phyloP scores from a whole-genome alignment of 2,888 invertebrate genomes.

The Drosophila paramelanica region DNA sequence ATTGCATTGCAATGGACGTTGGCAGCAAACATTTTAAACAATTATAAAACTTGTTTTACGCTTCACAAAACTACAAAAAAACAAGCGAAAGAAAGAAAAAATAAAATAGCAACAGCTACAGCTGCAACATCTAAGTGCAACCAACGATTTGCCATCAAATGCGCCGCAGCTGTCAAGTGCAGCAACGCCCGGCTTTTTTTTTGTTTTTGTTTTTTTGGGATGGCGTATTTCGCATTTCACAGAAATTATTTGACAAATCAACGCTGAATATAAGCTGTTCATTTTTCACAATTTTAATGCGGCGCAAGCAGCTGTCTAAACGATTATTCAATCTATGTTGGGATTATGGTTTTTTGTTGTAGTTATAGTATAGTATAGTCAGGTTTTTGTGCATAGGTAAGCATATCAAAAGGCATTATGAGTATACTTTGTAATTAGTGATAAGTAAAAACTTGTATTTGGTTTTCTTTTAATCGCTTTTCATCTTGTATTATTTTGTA shows the following conservation, averaged over 20 bases:
- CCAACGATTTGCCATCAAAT: slow-evolving; percentile 75
- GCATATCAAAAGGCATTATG: neutral
- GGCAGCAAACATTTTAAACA: slow-evolving; percentile 75
- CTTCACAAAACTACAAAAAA: slow-evolving; percentile 66
- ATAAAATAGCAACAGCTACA: slow-evolving; percentile 26
- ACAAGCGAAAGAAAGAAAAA: slow-evolving; percentile 19
- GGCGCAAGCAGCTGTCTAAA: neutral
- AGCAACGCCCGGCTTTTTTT: slow-evolving; percentile 46
- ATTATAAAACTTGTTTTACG: slow-evolving; percentile 79
- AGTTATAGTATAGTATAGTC: neutral
- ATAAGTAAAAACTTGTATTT: neutral
- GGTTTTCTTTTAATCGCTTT: neutral
- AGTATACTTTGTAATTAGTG: neutral
- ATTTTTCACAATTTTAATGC: slow-evolving; percentile 18
- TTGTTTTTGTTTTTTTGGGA: slow-evolving; percentile 12
- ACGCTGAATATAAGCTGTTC: slow-evolving; percentile 18
- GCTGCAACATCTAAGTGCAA: slow-evolving; percentile 58
- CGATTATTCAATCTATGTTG: slow-evolving; percentile 32
- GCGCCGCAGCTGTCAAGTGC: slow-evolving; percentile 77
- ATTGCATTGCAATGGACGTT: slow-evolving; percentile 73
- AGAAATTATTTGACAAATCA: slow-evolving; percentile 42
- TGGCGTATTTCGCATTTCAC: slow-evolving; percentile 32
- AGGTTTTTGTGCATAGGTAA: neutral
- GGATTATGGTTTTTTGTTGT: neutral
- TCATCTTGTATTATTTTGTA: neutral